Evolutionary conservation across 2,113 vertebrate genomes (phyloP).

Genomic region (Heterocephalus glaber): DNA sequence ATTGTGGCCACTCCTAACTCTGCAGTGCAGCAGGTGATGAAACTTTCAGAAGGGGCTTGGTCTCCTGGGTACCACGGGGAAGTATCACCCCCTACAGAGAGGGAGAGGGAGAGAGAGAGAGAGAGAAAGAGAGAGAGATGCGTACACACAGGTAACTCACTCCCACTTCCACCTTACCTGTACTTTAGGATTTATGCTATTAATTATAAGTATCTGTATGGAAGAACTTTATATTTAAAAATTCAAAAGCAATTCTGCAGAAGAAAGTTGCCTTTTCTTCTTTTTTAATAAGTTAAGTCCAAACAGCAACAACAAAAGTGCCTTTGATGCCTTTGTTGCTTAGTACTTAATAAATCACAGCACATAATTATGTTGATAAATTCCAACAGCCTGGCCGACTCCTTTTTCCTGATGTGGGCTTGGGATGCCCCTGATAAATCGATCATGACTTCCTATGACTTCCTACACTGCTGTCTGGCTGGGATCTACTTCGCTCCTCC

Average conservation of each 20-base stretch:
- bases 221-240: background rate
- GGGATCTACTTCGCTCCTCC: slow-evolving; percentile 57
- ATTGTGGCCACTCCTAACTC: background rate
- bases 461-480: background rate
- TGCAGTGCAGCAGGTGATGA: fast-evolving
- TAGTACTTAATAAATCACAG: slow-evolving; percentile 72
- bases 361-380: slow-evolving; percentile 65
- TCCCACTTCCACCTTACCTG: background rate
- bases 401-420: slow-evolving; percentile 34
- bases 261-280: background rate
- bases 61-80: background rate
- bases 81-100: background rate
- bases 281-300: slow-evolving; percentile 35
- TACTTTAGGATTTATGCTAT: background rate
- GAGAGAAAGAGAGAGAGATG: background rate
- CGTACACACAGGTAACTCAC: background rate
- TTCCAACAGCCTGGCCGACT: slow-evolving; percentile 34
- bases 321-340: slow-evolving; percentile 52
- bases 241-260: background rate
- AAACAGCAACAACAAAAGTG: slow-evolving; percentile 47
- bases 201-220: background rate
- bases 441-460: background rate
- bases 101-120: background rate
- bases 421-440: slow-evolving; percentile 37
- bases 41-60: background rate